Percentiles rank a stretch among this genome's conserved stretches.
phyloP scores from a whole-genome alignment of 2,113 vertebrate genomes.

The Picathartes gymnocephalus region DNA sequence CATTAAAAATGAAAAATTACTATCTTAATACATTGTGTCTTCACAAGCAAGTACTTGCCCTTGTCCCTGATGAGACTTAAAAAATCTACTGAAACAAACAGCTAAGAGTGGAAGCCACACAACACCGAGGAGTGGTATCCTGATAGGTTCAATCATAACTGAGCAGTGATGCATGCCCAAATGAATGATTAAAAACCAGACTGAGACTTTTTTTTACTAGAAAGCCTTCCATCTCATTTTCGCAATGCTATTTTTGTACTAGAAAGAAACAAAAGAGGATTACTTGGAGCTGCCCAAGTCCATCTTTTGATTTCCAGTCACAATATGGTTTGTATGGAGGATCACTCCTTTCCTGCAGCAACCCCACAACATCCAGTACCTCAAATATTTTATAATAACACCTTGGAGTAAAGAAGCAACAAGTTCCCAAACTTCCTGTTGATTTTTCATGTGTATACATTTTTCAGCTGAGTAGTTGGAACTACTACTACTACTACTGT shows the following conservation, averaged over 20 bases:
- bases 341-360: background rate
- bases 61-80: background rate
- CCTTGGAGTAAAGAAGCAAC: background rate
- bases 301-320: background rate
- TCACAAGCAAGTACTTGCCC: background rate
- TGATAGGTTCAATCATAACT: background rate
- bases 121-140: background rate
- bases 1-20: constrained; percentile 42
- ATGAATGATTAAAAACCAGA: background rate
- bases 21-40: background rate
- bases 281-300: background rate
- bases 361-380: background rate
- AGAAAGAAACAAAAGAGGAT: background rate
- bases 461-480: background rate
- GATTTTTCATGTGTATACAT: background rate
- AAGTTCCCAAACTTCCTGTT: background rate
- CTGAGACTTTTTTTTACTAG: background rate
- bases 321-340: background rate
- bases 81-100: background rate
- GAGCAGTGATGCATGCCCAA: background rate
- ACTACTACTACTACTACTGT: no score
- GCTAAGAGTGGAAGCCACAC: background rate
- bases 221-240: background rate
- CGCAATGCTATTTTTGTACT: background rate
- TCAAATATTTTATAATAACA: background rate